phyloP scores from a whole-genome alignment of 1,140 invertebrate species.

The Calephelis nemesis region DNA sequence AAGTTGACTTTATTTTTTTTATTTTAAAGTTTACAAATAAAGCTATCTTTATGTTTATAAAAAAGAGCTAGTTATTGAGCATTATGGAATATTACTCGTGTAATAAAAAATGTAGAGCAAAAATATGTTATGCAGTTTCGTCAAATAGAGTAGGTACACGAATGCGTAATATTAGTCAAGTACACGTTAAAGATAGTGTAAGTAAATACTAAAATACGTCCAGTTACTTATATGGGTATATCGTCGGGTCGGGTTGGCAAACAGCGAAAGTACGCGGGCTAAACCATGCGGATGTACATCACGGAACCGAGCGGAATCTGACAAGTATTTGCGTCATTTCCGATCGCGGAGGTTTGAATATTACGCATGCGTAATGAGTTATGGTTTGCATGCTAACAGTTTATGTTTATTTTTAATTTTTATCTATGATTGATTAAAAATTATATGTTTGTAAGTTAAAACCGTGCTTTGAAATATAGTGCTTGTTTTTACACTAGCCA shows the following conservation, averaged over 20 bases:
- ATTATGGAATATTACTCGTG: too few species aligned
- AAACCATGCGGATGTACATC: slow-evolving; percentile 46
- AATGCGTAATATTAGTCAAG: slow-evolving; percentile 7
- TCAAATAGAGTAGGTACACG: neutral
- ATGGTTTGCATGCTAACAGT: slow-evolving; percentile 28
- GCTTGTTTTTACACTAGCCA: too few species aligned
- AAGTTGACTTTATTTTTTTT: too few species aligned
- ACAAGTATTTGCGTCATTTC: slow-evolving; percentile 52
- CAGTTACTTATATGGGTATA: slow-evolving; percentile 17
- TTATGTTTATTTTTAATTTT: slow-evolving; percentile 24
- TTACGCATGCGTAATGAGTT: slow-evolving; percentile 18
- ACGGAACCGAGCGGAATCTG: slow-evolving; percentile 43
- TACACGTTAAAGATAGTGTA: slow-evolving; percentile 9
- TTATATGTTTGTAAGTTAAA: neutral
- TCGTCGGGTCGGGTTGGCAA: slow-evolving; percentile 27
- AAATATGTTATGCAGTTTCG: too few species aligned
- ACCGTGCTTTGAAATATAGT: too few species aligned
- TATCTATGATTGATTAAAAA: neutral
- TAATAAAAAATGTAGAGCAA: too few species aligned
- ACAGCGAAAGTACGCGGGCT: slow-evolving; percentile 45
- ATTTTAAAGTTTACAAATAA: too few species aligned
- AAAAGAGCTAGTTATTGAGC: too few species aligned
- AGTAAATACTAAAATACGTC: slow-evolving; percentile 18
- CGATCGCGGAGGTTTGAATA: slow-evolving; percentile 30
- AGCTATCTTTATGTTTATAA: too few species aligned